Percentiles rank a stretch among this genome's conserved stretches.
These are phyloP conservation scores for Centropus bengalensis DNA, from an alignment of 2,113 vertebrate genomes.

Conservation along the genomic window DNA sequence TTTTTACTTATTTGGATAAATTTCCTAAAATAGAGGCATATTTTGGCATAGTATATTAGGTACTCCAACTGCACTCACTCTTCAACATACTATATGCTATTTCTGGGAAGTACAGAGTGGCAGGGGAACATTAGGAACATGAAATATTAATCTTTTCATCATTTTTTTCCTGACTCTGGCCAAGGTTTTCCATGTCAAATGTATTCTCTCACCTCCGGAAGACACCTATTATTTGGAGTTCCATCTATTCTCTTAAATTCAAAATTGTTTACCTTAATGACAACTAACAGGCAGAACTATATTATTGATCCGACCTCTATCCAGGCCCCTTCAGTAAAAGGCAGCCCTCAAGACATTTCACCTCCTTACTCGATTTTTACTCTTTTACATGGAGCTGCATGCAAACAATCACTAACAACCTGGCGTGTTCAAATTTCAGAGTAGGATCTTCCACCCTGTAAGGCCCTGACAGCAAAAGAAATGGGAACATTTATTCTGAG, in stretches of 20 bases:
- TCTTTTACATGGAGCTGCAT: background rate
- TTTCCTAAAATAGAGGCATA: background rate
- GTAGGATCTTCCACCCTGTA: background rate
- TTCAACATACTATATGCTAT: background rate
- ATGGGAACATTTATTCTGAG: background rate
- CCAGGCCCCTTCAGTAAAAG: background rate
- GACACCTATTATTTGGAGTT: background rate
- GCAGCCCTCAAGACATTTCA: background rate
- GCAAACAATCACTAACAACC: background rate
- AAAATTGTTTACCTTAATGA: slow-evolving; percentile 28
- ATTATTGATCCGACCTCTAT: background rate
- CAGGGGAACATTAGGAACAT: background rate
- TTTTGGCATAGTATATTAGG: background rate
- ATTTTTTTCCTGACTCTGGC: background rate
- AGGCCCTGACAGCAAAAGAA: background rate
- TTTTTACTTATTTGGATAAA: background rate
- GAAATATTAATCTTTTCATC: slow-evolving; percentile 21
- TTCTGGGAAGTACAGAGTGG: background rate
- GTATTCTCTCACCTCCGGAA: background rate
- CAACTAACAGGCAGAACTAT: slow-evolving; percentile 29
- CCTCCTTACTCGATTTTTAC: background rate
- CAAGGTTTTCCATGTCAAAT: slow-evolving; percentile 5
- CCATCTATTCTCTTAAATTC: slow-evolving; percentile 31
- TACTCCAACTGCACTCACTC: background rate
- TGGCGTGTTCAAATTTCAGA: background rate